Evolutionary conservation across 1,140 invertebrate species (phyloP), one percentile per base, ranked within the genome.

Genomic region (Calosoma granatense): DNA sequence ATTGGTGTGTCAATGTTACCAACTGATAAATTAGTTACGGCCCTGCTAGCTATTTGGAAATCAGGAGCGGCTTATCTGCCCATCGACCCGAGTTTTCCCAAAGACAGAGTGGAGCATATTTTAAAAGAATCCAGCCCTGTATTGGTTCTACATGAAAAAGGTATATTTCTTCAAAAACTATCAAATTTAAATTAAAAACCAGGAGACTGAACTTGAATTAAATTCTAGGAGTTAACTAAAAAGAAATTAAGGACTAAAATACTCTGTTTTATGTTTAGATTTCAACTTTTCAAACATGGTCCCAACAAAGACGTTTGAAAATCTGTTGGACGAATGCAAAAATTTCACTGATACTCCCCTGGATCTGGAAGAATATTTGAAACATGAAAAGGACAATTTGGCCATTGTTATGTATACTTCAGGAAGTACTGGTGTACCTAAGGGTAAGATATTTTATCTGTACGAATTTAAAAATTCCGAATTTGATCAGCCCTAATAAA

Each of bases 361-460:
- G 11, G 51, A 54, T 1, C 57, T 64, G 41, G 54, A 56, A 2
- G 65, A 69, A 54, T 43, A 21, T 3, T 58, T 71, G 39, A 59
- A 72, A 66, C 68, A 68, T 54, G 43, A 64, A 30, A 60, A 65
- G 2, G 73, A 77, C 57, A 72, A 81, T 63, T 74, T 84, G 4
- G 89, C 85, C 6, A 86, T 92, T 14, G 83, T 95, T 36, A 75
- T 94, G 2, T 96, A 95, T 65, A 97, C 93, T 51, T 95, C 92
- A 51, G 93, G 94, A 30, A 94, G 92, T 67, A 95, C 92, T 9
- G 94, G 93, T 43, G 76, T 88, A 39, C 92, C 93, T 1, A 96
- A 96, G 82, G 93, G 90, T 80, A 77, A 76, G 23, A 68, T 76
- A 60, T 64, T 80, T 20, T 72, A n/a, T n/a, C n/a, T n/a, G n/a